Evolutionary conservation across 1,140 invertebrate genomes (phyloP).

Genomic region (Sitophilus oryzae): DNA sequence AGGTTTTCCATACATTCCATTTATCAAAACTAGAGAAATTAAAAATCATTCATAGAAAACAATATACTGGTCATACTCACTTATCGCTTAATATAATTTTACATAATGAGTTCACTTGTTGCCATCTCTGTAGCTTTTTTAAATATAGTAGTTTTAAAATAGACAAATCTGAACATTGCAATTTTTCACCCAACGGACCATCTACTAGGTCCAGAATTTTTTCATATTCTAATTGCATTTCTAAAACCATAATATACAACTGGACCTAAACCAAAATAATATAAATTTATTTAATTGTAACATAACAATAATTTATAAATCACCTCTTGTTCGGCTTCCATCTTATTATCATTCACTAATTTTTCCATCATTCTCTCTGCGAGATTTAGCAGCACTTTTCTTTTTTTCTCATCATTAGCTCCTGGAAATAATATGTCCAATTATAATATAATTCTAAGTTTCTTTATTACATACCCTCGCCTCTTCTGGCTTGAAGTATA

Average conservation of each 20-base stretch:
- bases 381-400: conserved; percentile 66
- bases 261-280: conserved; percentile 50
- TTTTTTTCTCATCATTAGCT: conserved; percentile 48
- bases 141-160: conserved; percentile 68
- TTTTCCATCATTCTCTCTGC: conserved; percentile 86
- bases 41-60: neutral
- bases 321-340: conserved; percentile 85
- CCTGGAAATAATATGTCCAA: conserved; percentile 30
- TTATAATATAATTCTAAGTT: neutral
- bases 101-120: conserved; percentile 61
- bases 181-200: conserved; percentile 61
- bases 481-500: conserved; percentile 72
- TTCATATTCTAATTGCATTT: conserved; percentile 75
- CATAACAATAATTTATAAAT: no score
- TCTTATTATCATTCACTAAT: conserved; percentile 79
- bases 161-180: conserved; percentile 55
- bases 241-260: conserved; percentile 85
- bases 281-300: neutral
- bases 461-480: conserved; percentile 36
- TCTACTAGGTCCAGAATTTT: conserved; percentile 76
- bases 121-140: conserved; percentile 66
- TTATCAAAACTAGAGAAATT: conserved; percentile 56
- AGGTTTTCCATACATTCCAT: conserved; percentile 70
- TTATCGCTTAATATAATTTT: conserved; percentile 63
- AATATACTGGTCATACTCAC: conserved; percentile 47